Evolutionary conservation across 2,113 vertebrate species (phyloP), one percentile per base, ranked within the genome.

Genomic region (Tautogolabrus adspersus): DNA sequence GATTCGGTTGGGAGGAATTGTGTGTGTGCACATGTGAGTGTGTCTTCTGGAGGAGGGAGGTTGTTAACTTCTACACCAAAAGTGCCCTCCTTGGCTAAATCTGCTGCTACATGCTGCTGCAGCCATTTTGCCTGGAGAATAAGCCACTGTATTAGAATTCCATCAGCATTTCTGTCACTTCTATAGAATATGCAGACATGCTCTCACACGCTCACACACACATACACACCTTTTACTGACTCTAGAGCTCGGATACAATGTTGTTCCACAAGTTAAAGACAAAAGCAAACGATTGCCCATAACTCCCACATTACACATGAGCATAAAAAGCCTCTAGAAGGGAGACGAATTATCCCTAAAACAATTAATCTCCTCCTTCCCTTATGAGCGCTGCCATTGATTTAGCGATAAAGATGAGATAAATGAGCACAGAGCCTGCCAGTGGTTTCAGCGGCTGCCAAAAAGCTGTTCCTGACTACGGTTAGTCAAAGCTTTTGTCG

Each of bases 361-460:
- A 95, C 94, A 95, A 96, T 95, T 94, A 93, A 91, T 93, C 93
- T 90, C 89, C 91, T 91, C 88, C 91, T 93, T 94, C 89, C 89
- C 92, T 92, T 94, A 89, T 89, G 93, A 93, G 93, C 85, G 88
- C 94, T 83, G 91, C 89, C 90, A 96, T 94, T 88, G 92, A 97
- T 96, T 95, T 94, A 92, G 92, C 92, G 95, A 96, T 96, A 96
- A 95, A 96, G 94, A 94, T 79, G 91, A 95, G 95, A 97, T 96
- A 96, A 96, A 96, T 95, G 95, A 91, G 81, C 88, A 92, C 91
- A 91, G 95, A 95, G 96, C 93, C 91, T 83, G 91, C 90, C 86
- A 83, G 86, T 71, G 94, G 88, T 94, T 94, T 83, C 86, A 87
- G 94, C 87, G 94, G 95, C 95, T 95, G 95, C 94, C 94, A 94